Conservation (phyloP, 2,113 vertebrate genomes). For the Psittacus erithacus region DNA sequence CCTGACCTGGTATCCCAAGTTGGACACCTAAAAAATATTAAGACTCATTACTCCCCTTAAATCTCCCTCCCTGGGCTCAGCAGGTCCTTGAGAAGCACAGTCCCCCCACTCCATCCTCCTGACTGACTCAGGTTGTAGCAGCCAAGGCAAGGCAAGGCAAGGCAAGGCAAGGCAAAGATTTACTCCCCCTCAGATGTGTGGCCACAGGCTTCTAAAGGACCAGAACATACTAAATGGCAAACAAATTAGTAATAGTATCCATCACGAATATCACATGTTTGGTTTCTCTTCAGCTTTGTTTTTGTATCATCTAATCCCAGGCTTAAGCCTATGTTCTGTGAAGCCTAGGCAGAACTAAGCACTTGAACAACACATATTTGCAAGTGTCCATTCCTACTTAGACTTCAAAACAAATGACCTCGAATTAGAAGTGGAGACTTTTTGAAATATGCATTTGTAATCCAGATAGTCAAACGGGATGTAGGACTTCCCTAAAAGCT, state of each 20-base stretch:
- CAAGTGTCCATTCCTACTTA: not conserved
- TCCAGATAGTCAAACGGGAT: not conserved
- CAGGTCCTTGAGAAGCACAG: not conserved
- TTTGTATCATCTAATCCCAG: not conserved
- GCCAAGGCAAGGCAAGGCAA: not conserved
- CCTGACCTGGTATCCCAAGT: not conserved
- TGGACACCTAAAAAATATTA: not conserved
- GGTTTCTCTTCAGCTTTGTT: not conserved
- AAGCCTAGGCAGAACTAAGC: not conserved
- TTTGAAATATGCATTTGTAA: not conserved
- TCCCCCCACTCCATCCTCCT: rapidly evolving
- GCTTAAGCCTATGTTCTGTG: not conserved
- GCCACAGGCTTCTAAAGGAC: not conserved
- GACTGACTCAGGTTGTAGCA: not conserved
- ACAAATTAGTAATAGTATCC: not conserved
- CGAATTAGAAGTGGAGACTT: not conserved
- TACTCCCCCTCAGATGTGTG: rapidly evolving
- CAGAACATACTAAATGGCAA: not conserved
- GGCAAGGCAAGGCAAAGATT: not conserved
- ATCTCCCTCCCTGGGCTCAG: not conserved
- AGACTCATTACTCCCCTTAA: not conserved
- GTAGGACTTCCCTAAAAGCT: not conserved
- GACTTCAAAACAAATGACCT: not conserved
- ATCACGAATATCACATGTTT: not conserved
- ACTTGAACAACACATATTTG: not conserved